Percentiles rank a stretch among this genome's conserved stretches.
Conservation (phyloP, 2,113 vertebrate genomes). For the Corynorhinus townsendii region DNA sequence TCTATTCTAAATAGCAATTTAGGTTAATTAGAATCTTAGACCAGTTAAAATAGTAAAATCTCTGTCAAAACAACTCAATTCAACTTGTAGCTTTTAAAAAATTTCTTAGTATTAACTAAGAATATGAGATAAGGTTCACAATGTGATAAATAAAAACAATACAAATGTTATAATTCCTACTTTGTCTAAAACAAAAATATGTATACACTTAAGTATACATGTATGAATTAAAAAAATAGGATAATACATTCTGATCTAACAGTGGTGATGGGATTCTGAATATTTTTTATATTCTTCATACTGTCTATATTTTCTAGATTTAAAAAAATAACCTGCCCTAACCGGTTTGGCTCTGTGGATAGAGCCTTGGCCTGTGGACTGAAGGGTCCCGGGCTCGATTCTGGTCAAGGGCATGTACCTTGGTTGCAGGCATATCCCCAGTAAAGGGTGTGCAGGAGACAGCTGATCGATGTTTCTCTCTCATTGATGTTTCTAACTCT, state of each 20-base stretch:
- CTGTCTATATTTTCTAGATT: background rate
- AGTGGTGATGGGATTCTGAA: background rate
- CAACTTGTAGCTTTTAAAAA: background rate
- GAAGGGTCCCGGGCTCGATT: too few species aligned
- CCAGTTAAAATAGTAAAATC: background rate
- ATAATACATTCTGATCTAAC: background rate
- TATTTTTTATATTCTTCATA: background rate
- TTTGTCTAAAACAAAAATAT: constrained; percentile 6
- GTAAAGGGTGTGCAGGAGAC: too few species aligned
- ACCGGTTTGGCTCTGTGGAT: too few species aligned
- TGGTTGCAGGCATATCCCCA: too few species aligned
- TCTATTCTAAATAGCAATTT: background rate
- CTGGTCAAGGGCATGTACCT: too few species aligned
- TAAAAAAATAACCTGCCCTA: background rate
- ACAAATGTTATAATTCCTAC: background rate
- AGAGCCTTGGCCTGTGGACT: too few species aligned
- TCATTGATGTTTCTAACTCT: too few species aligned
- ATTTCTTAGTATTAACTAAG: background rate
- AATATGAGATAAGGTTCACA: background rate
- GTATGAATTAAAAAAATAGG: background rate
- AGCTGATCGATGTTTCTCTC: too few species aligned
- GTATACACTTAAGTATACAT: background rate
- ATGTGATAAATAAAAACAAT: background rate
- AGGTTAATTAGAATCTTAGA: background rate
- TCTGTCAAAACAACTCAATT: background rate